Evolutionary conservation across 2,888 invertebrate species (phyloP).

Genomic region (Parascotia fuliginaria): DNA sequence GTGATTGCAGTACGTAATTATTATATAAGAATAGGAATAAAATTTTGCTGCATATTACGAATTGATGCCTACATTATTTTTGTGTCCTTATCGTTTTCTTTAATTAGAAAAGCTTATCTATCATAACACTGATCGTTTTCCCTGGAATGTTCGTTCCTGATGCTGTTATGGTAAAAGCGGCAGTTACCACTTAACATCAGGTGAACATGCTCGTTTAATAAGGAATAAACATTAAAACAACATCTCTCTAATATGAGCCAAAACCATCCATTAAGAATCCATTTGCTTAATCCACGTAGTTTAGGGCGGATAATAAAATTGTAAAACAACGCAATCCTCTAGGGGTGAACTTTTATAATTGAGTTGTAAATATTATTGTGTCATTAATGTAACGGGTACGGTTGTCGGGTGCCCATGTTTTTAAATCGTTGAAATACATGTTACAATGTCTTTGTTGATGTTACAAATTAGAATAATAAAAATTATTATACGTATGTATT

Average conservation of each 20-base stretch:
- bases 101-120: no score
- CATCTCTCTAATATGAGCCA: constrained; percentile 6
- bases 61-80: no score
- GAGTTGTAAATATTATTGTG: constrained; percentile 38
- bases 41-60: no score
- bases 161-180: no score
- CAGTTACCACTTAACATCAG: neutral
- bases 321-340: constrained; percentile 46
- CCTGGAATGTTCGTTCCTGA: no score
- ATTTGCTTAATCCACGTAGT: constrained; percentile 62
- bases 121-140: no score
- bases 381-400: constrained; percentile 22
- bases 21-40: no score
- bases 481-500: no score
- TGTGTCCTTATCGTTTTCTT: no score
- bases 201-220: no score
- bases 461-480: neutral
- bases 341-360: constrained; percentile 39
- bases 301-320: constrained; percentile 55
- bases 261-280: constrained; percentile 61
- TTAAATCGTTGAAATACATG: neutral
- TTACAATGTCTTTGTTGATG: neutral
- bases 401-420: constrained; percentile 6
- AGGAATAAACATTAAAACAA: neutral
- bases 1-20: no score